Base-by-base conservation (phyloP, 2,888 invertebrate genomes). In the Pammene fasciana region DNA sequence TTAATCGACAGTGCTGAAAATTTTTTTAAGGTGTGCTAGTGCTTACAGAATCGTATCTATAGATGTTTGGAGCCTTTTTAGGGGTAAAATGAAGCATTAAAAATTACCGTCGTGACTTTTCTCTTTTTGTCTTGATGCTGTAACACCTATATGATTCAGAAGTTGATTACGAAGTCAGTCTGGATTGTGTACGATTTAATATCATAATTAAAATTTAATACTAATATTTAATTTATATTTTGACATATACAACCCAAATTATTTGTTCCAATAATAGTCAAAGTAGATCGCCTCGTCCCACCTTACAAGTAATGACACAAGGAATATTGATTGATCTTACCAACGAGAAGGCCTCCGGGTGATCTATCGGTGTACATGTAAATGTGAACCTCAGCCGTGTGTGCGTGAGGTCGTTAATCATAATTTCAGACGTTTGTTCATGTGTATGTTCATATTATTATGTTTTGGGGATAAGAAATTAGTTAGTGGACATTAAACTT, bases 401-500 rank as follows among this genome's bases (percentile, higher is more conserved):
- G 88, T 87, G 88, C 78, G 89, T 82, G 82, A 75, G 92, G 88
- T 93, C 93, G 92, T 93, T 93, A 93, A 93, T 93, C 93, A 93
- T 93, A 88, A 92, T 93, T 91, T 89, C 87, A 87, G 88, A 90
- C 91, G 90, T 93, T 92, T 93, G 91, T 91, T 86, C 89, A 86
- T 91, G 90, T 90, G 85, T 87, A 86, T 87, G 89, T 90, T 88
- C 89, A 89, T 86, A 90, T 92, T 92, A 93, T 92, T 91, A 92
- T 91, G 91, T 92, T 93, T 92, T 87, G 90, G 91, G 92, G 92
- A 93, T 93, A 93, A 93, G 93, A 93, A 93, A 93, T 93, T 93
- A 93, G 93, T 92, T 91, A 89, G 92, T 91, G 92, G 92, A 92
- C 92, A 92, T 92, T 89, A 92, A 92, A 92, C 87, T 92, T 90